phyloP scores from a whole-genome alignment of 2,797 vertebrate species.

The Hirundo rustica region DNA sequence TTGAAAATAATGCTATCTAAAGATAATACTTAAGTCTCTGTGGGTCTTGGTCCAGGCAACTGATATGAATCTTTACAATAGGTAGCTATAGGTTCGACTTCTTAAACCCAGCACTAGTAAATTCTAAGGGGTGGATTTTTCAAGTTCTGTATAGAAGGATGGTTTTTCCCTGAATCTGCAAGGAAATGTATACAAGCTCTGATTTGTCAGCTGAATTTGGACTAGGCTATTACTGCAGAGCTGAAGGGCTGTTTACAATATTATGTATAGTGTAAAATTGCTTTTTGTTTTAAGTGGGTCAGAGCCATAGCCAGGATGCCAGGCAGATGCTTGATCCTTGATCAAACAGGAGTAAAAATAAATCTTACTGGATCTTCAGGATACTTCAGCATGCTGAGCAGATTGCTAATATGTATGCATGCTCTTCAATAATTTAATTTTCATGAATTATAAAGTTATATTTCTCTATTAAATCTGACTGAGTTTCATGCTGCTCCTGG shows the following conservation, averaged over 20 bases:
- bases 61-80: not conserved
- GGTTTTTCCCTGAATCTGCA: not conserved
- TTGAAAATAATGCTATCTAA: not conserved
- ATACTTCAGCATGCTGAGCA: not conserved
- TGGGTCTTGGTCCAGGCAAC: not conserved
- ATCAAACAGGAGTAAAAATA: not conserved
- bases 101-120: not conserved
- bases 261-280: not conserved
- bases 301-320: not conserved
- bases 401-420: not conserved
- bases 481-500: not conserved
- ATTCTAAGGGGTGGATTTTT: not conserved
- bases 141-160: not conserved
- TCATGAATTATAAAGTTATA: slow-evolving; percentile 3
- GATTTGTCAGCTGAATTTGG: not conserved
- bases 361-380: not conserved
- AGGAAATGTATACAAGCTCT: not conserved
- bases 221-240: not conserved
- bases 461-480: not conserved
- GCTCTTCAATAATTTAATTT: slow-evolving; percentile 12
- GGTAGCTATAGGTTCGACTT: not conserved
- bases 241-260: not conserved
- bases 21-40: not conserved
- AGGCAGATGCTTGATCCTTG: not conserved
- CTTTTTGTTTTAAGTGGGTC: slow-evolving; percentile 5